Evolutionary conservation across 2,113 vertebrate species (phyloP).

Genomic region (Camarhynchus parvulus): DNA sequence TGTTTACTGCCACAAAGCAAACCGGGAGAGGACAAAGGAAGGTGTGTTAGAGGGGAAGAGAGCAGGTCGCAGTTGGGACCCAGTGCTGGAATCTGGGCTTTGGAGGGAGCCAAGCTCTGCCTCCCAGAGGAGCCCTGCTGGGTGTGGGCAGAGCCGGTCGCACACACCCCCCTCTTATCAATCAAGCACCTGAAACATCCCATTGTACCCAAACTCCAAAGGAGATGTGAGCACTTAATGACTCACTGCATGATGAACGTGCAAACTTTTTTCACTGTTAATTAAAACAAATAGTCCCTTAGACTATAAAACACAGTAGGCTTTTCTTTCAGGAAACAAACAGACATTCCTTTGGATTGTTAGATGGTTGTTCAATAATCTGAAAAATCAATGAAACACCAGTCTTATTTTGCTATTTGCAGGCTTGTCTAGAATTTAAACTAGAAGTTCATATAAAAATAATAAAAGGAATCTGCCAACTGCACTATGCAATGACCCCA

Average conservation of each 20-base stretch:
- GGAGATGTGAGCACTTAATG: neutral
- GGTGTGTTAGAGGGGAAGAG: neutral
- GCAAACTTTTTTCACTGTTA: neutral
- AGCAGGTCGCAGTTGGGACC: neutral
- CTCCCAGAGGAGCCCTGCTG: neutral
- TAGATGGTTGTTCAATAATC: neutral
- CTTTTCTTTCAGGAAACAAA: neutral
- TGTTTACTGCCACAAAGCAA: neutral
- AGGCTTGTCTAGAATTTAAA: neutral
- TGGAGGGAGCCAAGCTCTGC: neutral
- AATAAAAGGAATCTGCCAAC: neutral
- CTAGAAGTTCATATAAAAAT: neutral
- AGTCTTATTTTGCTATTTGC: neutral
- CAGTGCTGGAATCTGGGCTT: neutral
- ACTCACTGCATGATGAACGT: neutral
- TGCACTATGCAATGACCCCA: neutral
- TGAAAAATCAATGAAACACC: neutral
- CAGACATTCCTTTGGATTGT: neutral
- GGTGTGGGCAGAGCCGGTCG: neutral
- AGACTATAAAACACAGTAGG: neutral
- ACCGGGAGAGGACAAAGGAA: neutral
- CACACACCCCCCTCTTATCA: neutral
- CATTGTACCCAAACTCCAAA: neutral
- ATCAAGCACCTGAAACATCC: neutral
- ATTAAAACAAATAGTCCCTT: neutral